These are phyloP conservation scores for Sylvicola fuscatus DNA, from an alignment of 2,888 invertebrate species.

Conservation along the genomic window DNA sequence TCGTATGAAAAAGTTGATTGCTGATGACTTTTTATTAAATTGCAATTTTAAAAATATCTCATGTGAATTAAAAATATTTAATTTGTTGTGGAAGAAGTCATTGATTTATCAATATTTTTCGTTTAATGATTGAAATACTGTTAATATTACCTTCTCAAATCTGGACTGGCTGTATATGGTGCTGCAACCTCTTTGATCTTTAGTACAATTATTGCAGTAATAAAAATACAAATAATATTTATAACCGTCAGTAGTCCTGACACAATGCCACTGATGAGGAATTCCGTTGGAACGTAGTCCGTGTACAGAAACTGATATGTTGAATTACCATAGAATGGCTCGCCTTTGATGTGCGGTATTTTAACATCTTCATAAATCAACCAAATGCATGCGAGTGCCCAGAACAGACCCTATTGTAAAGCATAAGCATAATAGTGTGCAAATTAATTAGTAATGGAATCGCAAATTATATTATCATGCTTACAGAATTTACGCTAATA, in stretches of 20 bases:
- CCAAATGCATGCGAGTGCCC: slow-evolving; percentile 55
- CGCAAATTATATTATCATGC: too few relatives aligned
- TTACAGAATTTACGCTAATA: too few relatives aligned
- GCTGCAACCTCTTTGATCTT: slow-evolving; percentile 74
- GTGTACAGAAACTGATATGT: slow-evolving; percentile 47
- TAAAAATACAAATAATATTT: slow-evolving; percentile 66
- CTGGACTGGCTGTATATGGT: slow-evolving; percentile 54
- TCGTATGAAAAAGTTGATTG: too few relatives aligned
- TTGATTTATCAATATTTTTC: too few relatives aligned
- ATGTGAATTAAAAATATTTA: too few relatives aligned
- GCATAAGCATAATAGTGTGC: background rate
- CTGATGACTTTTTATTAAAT: too few relatives aligned
- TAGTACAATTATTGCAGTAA: slow-evolving; percentile 56
- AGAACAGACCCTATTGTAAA: slow-evolving; percentile 39
- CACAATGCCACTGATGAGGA: slow-evolving; percentile 55
- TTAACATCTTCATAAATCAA: slow-evolving; percentile 42
- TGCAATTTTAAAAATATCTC: too few relatives aligned
- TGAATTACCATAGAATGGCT: slow-evolving; percentile 36
- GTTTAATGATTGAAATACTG: background rate
- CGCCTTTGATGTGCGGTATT: slow-evolving; percentile 49
- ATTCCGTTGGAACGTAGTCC: slow-evolving; percentile 54
- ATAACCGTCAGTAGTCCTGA: slow-evolving; percentile 60
- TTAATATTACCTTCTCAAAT: slow-evolving; percentile 33
- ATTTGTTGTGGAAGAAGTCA: too few relatives aligned
- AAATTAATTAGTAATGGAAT: too few relatives aligned